Conservation (phyloP, 2,888 invertebrate species). For the Pachliopta kotzebuea region DNA sequence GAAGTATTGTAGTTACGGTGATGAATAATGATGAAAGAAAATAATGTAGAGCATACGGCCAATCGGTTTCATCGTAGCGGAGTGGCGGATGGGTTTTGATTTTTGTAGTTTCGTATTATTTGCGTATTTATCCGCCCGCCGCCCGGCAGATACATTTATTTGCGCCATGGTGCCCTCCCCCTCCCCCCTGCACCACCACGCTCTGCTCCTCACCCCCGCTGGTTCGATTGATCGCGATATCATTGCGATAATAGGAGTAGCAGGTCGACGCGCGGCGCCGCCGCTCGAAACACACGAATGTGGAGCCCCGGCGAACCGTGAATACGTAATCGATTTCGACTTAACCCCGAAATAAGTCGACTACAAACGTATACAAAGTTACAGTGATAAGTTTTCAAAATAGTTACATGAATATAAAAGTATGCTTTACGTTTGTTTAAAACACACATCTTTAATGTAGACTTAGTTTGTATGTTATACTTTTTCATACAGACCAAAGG, state of each 20-base stretch:
- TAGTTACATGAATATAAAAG: too few species aligned
- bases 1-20: too few species aligned
- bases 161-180: constrained; percentile 52
- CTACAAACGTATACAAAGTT: neutral
- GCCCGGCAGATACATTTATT: constrained; percentile 78
- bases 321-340: constrained; percentile 26
- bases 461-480: too few species aligned
- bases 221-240: constrained; percentile 80
- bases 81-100: constrained; percentile 80
- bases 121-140: constrained; percentile 79
- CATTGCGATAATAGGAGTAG: constrained; percentile 77
- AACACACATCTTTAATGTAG: too few species aligned
- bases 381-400: too few species aligned
- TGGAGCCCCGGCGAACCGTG: constrained; percentile 48
- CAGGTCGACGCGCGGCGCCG: constrained; percentile 63
- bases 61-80: constrained; percentile 50
- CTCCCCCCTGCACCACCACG: constrained; percentile 33
- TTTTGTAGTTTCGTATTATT: constrained; percentile 81
- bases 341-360: neutral
- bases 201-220: constrained; percentile 38
- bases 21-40: too few species aligned
- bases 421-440: too few species aligned
- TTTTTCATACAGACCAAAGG: too few species aligned
- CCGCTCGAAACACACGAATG: constrained; percentile 61
- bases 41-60: constrained; percentile 51